Percentiles rank a stretch among this genome's conserved stretches.
Evolutionary conservation across 2,888 invertebrate genomes (phyloP).

Genomic region (Stegophylla sp.): DNA sequence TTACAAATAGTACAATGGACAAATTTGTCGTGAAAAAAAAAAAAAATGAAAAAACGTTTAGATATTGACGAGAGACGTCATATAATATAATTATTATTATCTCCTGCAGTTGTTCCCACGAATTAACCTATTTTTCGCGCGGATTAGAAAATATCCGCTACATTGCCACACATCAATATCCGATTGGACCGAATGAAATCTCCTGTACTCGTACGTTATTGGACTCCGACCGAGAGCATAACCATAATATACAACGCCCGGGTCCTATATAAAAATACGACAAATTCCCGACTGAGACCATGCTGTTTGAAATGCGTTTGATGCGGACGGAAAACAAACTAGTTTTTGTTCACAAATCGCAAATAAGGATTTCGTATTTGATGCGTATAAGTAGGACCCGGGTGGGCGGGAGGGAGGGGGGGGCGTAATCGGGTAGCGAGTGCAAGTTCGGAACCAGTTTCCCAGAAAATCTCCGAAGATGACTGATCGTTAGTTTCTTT

Average conservation of each 20-base stretch:
- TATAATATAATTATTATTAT: background rate
- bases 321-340: too few relatives aligned
- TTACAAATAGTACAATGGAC: background rate
- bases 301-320: too few relatives aligned
- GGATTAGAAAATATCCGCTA: background rate
- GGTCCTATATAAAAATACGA: too few relatives aligned
- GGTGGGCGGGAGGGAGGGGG: too few relatives aligned
- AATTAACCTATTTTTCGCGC: constrained; percentile 4
- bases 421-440: constrained; percentile 5
- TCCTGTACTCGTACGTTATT: background rate
- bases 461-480: background rate
- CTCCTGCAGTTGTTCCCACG: background rate
- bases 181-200: background rate
- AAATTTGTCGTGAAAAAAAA: constrained; percentile 2
- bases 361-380: too few relatives aligned
- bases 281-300: too few relatives aligned
- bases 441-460: constrained; percentile 25
- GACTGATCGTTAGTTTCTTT: constrained; percentile 1
- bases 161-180: background rate
- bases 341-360: too few relatives aligned
- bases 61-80: background rate
- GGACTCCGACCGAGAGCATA: background rate
- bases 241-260: too few relatives aligned
- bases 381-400: too few relatives aligned
- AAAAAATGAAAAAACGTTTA: too few relatives aligned